These are phyloP conservation scores for Meloidogyne floridensis DNA, from an alignment of 1,140 invertebrate species.

Conservation along the genomic window DNA sequence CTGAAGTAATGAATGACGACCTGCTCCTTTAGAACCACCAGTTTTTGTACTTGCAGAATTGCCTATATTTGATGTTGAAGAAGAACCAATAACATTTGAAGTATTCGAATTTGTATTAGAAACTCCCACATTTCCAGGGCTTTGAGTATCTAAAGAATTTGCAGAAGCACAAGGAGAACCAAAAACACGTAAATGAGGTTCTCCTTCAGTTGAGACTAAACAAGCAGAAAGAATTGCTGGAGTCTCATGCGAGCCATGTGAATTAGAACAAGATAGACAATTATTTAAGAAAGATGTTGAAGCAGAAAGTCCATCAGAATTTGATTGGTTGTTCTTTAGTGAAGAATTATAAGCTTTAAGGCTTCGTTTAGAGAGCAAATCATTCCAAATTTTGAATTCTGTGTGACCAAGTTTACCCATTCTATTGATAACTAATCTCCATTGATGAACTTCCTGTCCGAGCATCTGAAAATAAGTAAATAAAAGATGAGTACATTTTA, in stretches of 20 bases:
- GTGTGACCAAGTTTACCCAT: constrained; percentile 94
- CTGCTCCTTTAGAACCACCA: background rate
- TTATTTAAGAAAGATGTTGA: background rate
- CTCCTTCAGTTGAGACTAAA: constrained; percentile 91
- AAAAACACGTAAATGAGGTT: constrained; percentile 89
- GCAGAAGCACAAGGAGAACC: constrained; percentile 74
- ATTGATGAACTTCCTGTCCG: constrained; percentile 85
- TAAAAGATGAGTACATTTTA: background rate
- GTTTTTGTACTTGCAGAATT: constrained; percentile 16
- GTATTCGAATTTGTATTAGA: background rate
- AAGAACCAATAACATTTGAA: background rate
- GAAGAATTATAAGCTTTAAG: constrained; percentile 45
- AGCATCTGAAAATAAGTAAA: constrained; percentile 68
- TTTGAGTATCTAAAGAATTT: background rate
- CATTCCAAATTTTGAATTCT: constrained; percentile 78
- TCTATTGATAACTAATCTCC: constrained; percentile 87
- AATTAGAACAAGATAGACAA: constrained; percentile 46
- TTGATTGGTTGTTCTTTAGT: constrained; percentile 47
- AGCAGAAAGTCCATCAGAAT: constrained; percentile 15
- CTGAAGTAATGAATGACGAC: constrained; percentile 73
- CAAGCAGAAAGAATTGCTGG: constrained; percentile 85
- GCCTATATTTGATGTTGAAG: background rate
- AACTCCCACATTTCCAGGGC: background rate
- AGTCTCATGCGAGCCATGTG: constrained; percentile 43
- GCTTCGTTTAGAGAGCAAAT: constrained; percentile 56